Base-by-base conservation (phyloP, 2,888 invertebrate genomes). In the Trachelus iudaicus region DNA sequence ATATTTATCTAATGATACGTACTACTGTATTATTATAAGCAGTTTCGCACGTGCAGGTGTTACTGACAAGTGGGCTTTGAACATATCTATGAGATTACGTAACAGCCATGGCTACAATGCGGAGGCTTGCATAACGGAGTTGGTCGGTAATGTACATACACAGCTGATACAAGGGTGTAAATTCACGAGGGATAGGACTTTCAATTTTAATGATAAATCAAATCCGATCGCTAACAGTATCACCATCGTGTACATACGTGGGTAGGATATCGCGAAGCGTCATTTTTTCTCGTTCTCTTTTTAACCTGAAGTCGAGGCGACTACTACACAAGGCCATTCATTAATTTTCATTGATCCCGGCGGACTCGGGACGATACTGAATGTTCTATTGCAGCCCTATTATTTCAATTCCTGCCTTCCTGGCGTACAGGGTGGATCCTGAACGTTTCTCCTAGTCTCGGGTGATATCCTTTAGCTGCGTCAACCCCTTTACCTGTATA, bases 291-390 rank as follows among this genome's bases (percentile, higher is more conserved):
- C 9, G 2, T 56, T 56, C 56, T 56, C 23, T 56, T 56, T 56
- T 56, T 56, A 56, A 23, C 82, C 81, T 82, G 80, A 81, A 84
- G 82, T 81, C 82, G 80, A 81, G 83, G 82, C 81, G 82, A 81
- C 82, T 75, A 80, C 75, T 81, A 79, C 81, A 81, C 78, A 79
- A 79, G 84, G 80, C 82, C 84, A 83, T 84, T 86, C 86, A 86
- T 86, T 81, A 84, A 80, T 82, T 87, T 82, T 84, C 84, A 87
- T 87, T 85, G 85, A 86, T 82, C 80, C 79, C 79, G 30, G 0
- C 71, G 81, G 76, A 76, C 81, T 80, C 81, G 73, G 85, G 82
- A 88, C 88, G 88, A 88, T 87, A 82, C 83, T 83, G 75, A 77
- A 77, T 75, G 79, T 80, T 81, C 82, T 79, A 82, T 87, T 80